phyloP scores from a whole-genome alignment of 2,113 vertebrate species.

The Cheirogaleus medius region DNA sequence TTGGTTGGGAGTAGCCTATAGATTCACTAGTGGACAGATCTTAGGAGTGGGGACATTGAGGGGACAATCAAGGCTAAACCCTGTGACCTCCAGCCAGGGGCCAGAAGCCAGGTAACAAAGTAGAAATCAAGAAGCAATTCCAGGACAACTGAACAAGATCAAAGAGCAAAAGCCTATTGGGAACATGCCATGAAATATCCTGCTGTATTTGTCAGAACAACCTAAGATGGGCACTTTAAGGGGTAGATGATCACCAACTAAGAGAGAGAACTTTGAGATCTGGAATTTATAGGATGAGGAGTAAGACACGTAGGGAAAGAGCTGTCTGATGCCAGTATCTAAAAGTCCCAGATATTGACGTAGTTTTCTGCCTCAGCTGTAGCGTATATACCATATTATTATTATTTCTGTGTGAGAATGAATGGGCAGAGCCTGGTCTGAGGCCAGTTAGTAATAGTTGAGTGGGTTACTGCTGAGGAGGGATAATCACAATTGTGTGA shows the following conservation, averaged over 20 bases:
- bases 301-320: not conserved
- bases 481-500: not conserved
- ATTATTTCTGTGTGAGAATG: not conserved
- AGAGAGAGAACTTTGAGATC: not conserved
- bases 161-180: not conserved
- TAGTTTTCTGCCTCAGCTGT: not conserved
- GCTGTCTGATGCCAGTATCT: not conserved
- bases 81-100: rapidly evolving
- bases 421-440: too few relatives aligned
- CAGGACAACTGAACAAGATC: not conserved
- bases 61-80: not conserved
- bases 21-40: not conserved
- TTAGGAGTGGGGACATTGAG: not conserved
- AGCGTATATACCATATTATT: rapidly evolving
- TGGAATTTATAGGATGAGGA: not conserved
- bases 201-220: not conserved
- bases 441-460: not conserved
- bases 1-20: not conserved
- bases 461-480: not conserved
- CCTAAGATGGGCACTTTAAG: not conserved
- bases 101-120: not conserved
- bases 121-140: not conserved
- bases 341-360: not conserved
- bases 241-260: too few relatives aligned
- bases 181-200: not conserved